A percentile compares a stretch with the other conserved stretches of the same genome.
phyloP scores from a whole-genome alignment of 35 echinoderm and acorn worm species.

The Ophioderma brevispina region DNA sequence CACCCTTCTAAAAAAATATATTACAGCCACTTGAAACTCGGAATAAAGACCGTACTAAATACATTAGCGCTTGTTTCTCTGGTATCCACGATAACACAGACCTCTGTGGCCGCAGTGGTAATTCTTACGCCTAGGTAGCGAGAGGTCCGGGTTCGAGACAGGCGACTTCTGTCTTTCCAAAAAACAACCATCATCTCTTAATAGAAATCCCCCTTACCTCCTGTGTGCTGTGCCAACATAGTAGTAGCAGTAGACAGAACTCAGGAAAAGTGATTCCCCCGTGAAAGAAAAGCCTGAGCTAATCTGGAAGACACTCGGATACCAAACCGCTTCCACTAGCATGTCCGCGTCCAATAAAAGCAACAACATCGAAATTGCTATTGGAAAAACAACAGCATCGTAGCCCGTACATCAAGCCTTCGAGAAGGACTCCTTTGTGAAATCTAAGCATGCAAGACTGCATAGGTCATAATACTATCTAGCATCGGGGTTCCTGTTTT shows the following conservation, averaged over 20 bases:
- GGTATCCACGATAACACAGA: no score
- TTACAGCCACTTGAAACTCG: no score
- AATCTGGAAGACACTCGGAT: neutral
- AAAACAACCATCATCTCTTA: conserved; percentile 51
- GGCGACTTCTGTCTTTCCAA: conserved; percentile 30
- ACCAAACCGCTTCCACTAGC: neutral
- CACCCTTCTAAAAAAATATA: no score
- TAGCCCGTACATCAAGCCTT: conserved; percentile 69
- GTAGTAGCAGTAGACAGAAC: neutral
- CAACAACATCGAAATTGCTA: conserved; percentile 28
- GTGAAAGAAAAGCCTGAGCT: neutral
- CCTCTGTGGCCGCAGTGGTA: no score
- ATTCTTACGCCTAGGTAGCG: no score
- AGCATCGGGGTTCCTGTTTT: conserved; percentile 25
- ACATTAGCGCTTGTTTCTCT: no score
- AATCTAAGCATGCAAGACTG: conserved; percentile 55
- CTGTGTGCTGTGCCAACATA: conserved; percentile 38
- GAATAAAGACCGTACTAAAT: no score
- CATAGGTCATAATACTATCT: conserved; percentile 58
- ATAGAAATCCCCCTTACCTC: conserved; percentile 74
- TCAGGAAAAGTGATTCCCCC: neutral
- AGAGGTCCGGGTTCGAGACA: conserved; percentile 60
- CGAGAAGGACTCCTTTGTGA: conserved; percentile 65
- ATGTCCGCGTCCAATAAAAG: neutral
- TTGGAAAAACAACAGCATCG: conserved; percentile 26